Base-by-base conservation (phyloP, 92 coral and sea anemone species). In the Bergia puertoricense region DNA sequence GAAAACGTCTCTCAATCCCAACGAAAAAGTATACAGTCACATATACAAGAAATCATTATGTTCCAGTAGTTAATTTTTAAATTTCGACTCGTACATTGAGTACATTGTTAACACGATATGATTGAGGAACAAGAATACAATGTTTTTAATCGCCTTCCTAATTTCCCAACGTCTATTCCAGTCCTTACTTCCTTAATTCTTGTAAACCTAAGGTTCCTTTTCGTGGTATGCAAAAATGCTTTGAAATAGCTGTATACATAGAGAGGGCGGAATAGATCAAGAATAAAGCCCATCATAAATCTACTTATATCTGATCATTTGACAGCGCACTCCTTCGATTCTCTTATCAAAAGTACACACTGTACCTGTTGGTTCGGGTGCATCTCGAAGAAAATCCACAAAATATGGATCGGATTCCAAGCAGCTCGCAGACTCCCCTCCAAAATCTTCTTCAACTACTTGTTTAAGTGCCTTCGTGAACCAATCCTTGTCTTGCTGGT, bases 341-440 rank as follows among this genome's bases (percentile, higher is more conserved):
- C 30, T 74, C 48, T 74, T 76, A 42, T 18, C 30, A 54, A 85
- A 77, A 41, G 7, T 85, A 5, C 18, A 50, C 7, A 42, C 36
- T 4, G 20, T 7, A 76, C 99, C 99, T 57, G 99, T 97, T 20
- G 94, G 89, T 86, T 97, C 99, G 5, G 99, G 99, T 4, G 99
- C 98, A 90, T 95, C 99, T 89, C 98, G 90, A 88, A 97, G 76
- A 92, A 97, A 97, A 86, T 97, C 99, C 72, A 97, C 99, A 92
- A 95, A 97, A 85, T 93, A 97, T 5, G 98, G 97, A 72, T 97
- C 97, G 38, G 94, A 90, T 0, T 93, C 94, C 68, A 90, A 76
- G 50, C 86, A 22, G 44, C 44, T 88, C 6, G 92, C 82, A 44
- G 86, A 86, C 88, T 95, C 98, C 0, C 93, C 83, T 15, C 96